Base-by-base conservation (phyloP, 2,888 invertebrate species). In the Azorinus chamasolen region DNA sequence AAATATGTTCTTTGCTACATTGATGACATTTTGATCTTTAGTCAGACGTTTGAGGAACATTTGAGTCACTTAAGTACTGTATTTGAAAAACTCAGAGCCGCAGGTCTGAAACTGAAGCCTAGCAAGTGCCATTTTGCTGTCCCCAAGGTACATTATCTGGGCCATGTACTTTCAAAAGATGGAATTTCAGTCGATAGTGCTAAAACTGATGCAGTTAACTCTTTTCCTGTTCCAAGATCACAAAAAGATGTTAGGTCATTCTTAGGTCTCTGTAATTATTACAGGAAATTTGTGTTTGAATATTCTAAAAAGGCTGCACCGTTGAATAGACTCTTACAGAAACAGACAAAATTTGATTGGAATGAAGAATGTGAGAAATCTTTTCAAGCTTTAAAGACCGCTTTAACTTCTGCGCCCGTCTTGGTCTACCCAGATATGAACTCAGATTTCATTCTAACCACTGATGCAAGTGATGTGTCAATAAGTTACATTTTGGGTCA, bases 231-330 rank as follows among this genome's bases (percentile, higher is more conserved):
- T 8, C 82, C 83, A 0, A 74, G 37, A 51, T 66, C 73, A 37
- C 80, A 79, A 51, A 64, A 63, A n/a, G 65, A 83, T n/a, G 37
- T 83, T 10, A 59, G 75, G 65, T 57, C 64, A 8, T 84, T 79
- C 41, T 37, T 77, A n/a, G 82, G 83, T 6, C 45, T 82, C 10
- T 79, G 76, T 37, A 92, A 92, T 83, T 93, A 91, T 83, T 93
- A 93, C 72, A 83, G 88, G 4, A 85, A 64, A 45, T 82, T 82
- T 72, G 57, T 82, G 1, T 45, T 59, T 24, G 18, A 61, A 18
- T 83, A 69, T 85, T 64, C 91, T 1, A 54, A 79, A 8, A 83
- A 89, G 8, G 71, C 87, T 43, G 72, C 77, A 16, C 92, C 91
- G 0, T 66, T 93, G 10, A 87, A 92, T 72, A 27, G 61, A 0